Percentiles rank a stretch among this genome's conserved stretches.
phyloP scores from a whole-genome alignment of 2,797 vertebrate genomes.

The Trematomus bernacchii region DNA sequence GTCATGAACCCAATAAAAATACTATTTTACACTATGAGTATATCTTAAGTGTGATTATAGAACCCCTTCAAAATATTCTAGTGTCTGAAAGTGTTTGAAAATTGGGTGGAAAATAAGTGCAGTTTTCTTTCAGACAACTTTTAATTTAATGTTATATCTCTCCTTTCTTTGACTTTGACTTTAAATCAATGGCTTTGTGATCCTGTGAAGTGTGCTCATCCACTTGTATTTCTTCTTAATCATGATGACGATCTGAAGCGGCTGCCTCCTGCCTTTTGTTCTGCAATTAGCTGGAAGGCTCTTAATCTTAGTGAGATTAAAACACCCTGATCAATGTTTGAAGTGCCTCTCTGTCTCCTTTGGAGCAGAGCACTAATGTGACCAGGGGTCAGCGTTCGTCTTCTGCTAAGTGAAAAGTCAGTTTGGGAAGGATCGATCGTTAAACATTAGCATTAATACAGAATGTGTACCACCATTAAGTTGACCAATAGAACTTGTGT shows the following conservation, averaged over 20 bases:
- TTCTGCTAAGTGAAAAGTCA: constrained; percentile 49
- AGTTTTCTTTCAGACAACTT: neutral
- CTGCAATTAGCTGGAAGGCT: constrained; percentile 75
- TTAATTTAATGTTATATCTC: neutral
- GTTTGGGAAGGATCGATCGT: constrained; percentile 58
- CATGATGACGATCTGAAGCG: constrained; percentile 50
- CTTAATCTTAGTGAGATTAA: constrained; percentile 73
- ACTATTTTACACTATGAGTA: neutral
- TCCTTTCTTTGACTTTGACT: neutral
- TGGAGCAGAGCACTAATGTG: constrained; percentile 49
- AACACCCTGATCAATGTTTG: constrained; percentile 69
- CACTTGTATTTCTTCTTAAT: constrained; percentile 60
- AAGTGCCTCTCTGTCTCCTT: constrained; percentile 58
- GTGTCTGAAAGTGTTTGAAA: neutral
- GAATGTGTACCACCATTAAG: neutral
- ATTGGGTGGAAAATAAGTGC: neutral
- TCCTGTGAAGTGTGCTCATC: constrained; percentile 37
- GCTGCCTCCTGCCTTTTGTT: constrained; percentile 66
- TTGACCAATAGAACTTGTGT: neutral
- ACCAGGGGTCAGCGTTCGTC: constrained; percentile 36
- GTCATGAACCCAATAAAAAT: neutral
- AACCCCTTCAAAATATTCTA: neutral
- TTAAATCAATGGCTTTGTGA: constrained; percentile 18
- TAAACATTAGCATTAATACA: constrained; percentile 12
- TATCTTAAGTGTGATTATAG: neutral